Evolutionary conservation across 1,140 invertebrate genomes (phyloP), one percentile per base, ranked within the genome.

Genomic region (Magallana gigas): DNA sequence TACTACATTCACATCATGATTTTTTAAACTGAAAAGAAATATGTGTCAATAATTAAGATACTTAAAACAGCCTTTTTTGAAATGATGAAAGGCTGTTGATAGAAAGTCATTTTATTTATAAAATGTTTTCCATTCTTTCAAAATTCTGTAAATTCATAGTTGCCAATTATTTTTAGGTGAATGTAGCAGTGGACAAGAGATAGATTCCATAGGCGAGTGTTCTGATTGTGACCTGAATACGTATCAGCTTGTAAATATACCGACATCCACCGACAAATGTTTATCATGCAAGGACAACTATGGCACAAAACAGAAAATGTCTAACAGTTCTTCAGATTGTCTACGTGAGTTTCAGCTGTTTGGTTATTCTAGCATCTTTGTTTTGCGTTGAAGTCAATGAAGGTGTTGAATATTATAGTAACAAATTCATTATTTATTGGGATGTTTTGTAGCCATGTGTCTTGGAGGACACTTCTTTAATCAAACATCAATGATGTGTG

Each of bases 211-310:
- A 16, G 84, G 84, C 64, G 57, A 11, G 7, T 90, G 90, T 88
- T 11, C 68, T 18, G 57, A 83, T 23, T 90, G 90, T 89, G 57
- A 64, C n/a, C 0, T 84, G n/a, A 86, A 89, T 83, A 81, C 64
- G 3, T 89, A 88, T 57, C 90, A 90, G 85, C 57, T n/a, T 3
- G 62, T 80, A 12, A 86, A 87, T 29, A 11, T 81, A 36, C 90
- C 90, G 18, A 36, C 16, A 36, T 81, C 83, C 8, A 81, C 5
- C 6, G 76, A 83, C 14, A 80, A 57, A 8, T 90, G 90, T 82
- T 2, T 18, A 23, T 16, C 76, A 23, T 89, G 88, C 71, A 4
- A 12, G n/a, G 1, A 18, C 7, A 23, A 57, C 6, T 80, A 59
- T 9, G 86, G 81, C 48, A 89, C 88, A 68, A 82, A 64, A 14